Evolutionary conservation across 2,888 invertebrate genomes (phyloP), one percentile per base, ranked within the genome.

Genomic region (Hirudinaria manillensis): DNA sequence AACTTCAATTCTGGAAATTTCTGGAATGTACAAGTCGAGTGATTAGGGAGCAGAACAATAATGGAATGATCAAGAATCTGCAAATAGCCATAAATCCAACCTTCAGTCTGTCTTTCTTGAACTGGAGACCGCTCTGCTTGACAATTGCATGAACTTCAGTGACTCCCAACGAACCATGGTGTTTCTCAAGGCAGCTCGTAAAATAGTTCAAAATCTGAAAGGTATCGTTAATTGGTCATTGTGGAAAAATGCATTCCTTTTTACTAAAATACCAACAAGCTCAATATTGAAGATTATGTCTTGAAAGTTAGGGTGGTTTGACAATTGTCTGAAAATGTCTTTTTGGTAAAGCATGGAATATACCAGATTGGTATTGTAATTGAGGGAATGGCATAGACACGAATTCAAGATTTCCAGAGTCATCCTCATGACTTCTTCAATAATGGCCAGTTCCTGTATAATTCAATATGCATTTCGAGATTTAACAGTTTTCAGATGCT

Each of bases 1-100:
- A 99, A 99, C 86, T 97, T 98, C 70, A 99, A 87, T 82, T 98
- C 98, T 0, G 98, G 98, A 86, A 98, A 97, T 91, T 97, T 98
- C 93, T 96, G 16, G 7, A 74, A 67, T 24, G 27, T 2, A 67
- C n/a, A 29, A 3, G 27, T 74, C 24, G 36, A 16, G 16, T 36
- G 19, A 70, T 70, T 34, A 36, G 3, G 27, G 10, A 27, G 19
- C 29, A 2, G 21, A 10, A 1, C 7, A 10, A 13, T 16, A 34
- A 10, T 34, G 34, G 29, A 55, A 24, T 21, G 27, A 55, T 61
- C 29, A 1, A 51, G 16, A n/a, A n/a, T n/a, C n/a, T n/a, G n/a
- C n/a, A n/a, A 71, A 29, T 70, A 75, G 45, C 53, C 13, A 27
- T 24, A 27, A 27, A 51, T 34, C 24, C 38, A 87, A 95, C 95